Evolutionary conservation across 2,113 vertebrate genomes (phyloP).

Genomic region (Phrynosoma platyrhinos): DNA sequence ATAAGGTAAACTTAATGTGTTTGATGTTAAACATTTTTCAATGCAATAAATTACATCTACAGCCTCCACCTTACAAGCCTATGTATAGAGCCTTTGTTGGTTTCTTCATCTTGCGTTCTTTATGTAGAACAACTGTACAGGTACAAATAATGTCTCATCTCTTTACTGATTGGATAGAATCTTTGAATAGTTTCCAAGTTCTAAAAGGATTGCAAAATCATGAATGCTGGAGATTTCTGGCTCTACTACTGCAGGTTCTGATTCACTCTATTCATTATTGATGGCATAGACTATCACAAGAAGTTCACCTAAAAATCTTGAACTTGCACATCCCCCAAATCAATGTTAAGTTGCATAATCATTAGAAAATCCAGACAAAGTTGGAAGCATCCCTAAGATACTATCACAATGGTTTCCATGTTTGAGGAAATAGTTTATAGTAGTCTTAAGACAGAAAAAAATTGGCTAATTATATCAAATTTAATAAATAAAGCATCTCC

Average conservation of each 20-base stretch:
- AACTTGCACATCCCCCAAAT: too few relatives aligned
- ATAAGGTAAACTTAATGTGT: slow-evolving; percentile 66
- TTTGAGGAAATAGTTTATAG: neutral
- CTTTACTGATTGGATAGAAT: slow-evolving; percentile 55
- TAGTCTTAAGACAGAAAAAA: neutral
- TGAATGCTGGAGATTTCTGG: neutral
- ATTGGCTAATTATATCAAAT: neutral
- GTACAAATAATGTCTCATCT: slow-evolving; percentile 47
- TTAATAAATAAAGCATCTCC: neutral
- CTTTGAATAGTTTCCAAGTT: slow-evolving; percentile 50
- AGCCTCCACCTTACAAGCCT: slow-evolving; percentile 50
- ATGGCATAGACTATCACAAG: too few relatives aligned
- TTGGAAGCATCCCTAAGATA: slow-evolving; percentile 11
- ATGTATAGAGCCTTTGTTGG: slow-evolving; percentile 12
- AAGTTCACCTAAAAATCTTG: too few relatives aligned
- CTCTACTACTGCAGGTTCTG: neutral
- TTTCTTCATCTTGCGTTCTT: slow-evolving; percentile 58
- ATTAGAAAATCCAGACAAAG: neutral
- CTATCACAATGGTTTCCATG: neutral
- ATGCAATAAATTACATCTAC: slow-evolving; percentile 60
- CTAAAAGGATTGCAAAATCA: slow-evolving; percentile 33
- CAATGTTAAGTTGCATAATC: neutral
- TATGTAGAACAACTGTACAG: slow-evolving; percentile 50
- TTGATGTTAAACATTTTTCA: slow-evolving; percentile 65
- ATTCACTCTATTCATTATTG: too few relatives aligned